Percentiles rank a stretch among this genome's conserved stretches.
Conservation (phyloP, 2,113 vertebrate species). For the Melospiza georgiana region DNA sequence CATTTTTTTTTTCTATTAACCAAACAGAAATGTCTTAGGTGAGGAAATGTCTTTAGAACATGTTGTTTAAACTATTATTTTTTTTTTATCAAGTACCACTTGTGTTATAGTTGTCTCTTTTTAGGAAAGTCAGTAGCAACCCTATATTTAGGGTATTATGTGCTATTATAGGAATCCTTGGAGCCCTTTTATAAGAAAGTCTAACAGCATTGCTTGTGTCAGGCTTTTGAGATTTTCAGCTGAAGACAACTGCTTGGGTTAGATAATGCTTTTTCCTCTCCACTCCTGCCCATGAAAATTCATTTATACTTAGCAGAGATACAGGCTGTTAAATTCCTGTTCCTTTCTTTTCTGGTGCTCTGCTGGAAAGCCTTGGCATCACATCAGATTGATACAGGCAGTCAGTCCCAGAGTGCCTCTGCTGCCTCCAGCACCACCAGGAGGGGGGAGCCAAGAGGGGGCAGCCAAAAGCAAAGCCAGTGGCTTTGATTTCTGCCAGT, state of each 20-base stretch:
- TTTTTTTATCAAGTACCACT: not conserved
- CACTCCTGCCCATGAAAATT: not conserved
- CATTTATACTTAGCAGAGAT: not conserved
- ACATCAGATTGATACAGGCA: not conserved
- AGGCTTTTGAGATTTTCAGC: not conserved
- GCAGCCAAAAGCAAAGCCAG: accelerated
- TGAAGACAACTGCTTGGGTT: not conserved
- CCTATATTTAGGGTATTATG: not conserved
- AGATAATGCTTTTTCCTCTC: not conserved
- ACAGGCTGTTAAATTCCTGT: not conserved
- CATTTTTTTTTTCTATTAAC: not conserved
- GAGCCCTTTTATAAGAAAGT: not conserved
- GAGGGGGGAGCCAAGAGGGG: no score
- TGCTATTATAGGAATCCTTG: not conserved
- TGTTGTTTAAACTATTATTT: not conserved
- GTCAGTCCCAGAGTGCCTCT: accelerated
- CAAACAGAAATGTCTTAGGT: not conserved
- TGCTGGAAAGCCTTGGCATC: not conserved
- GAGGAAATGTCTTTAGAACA: not conserved
- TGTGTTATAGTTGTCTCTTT: not conserved
- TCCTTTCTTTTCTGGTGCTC: not conserved
- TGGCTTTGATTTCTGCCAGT: not conserved
- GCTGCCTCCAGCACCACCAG: no score
- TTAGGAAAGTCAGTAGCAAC: not conserved
- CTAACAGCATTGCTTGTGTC: not conserved